phyloP scores from a whole-genome alignment of 2,113 vertebrate genomes.

The Egretta garzetta region DNA sequence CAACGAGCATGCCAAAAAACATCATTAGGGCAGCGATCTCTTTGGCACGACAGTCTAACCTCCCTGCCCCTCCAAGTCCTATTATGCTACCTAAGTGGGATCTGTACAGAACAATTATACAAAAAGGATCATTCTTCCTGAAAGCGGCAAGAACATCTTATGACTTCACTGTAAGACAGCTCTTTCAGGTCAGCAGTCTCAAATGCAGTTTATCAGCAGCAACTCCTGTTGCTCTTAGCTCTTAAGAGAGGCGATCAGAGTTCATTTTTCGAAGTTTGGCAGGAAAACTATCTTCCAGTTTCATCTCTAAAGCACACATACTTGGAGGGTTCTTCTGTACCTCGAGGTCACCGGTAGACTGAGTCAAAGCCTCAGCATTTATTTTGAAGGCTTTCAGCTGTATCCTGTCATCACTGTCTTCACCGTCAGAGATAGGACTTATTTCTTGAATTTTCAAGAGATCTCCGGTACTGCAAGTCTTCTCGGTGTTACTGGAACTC shows the following conservation, averaged over 20 bases:
- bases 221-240: neutral
- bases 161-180: neutral
- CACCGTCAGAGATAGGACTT: conserved; percentile 69
- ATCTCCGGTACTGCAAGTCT: conserved; percentile 80
- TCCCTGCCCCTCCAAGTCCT: neutral
- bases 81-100: neutral
- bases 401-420: conserved; percentile 71
- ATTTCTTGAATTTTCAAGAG: conserved; percentile 80
- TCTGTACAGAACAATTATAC: neutral
- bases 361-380: conserved; percentile 74
- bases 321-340: conserved; percentile 67
- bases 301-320: conserved; percentile 34
- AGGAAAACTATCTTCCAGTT: conserved; percentile 79
- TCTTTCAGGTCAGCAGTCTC: neutral
- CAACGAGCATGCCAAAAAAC: neutral
- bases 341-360: conserved; percentile 78
- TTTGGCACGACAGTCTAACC: neutral
- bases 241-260: conserved; percentile 70
- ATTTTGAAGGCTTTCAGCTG: conserved; percentile 75
- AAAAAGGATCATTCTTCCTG: neutral
- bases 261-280: conserved; percentile 80
- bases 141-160: neutral
- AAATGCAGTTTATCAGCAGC: neutral
- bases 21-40: neutral
- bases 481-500: conserved; percentile 68